Conservation (phyloP, 1,140 invertebrate genomes). For the Phortica variegata region DNA sequence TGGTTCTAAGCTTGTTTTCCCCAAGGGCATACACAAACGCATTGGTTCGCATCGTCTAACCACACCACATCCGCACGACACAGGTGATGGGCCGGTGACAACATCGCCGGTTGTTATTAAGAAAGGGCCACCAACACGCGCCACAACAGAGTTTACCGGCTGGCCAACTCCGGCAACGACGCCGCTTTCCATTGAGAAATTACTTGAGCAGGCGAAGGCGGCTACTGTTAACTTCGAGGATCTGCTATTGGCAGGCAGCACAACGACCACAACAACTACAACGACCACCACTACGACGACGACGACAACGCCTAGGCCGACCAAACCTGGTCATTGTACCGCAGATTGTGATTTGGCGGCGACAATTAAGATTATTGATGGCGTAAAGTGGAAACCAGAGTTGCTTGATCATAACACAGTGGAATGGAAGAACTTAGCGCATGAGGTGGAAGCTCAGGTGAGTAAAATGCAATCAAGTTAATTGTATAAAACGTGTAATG, state of each 20-base stretch:
- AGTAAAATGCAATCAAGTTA: no score
- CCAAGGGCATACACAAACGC: constrained; percentile 73
- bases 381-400: constrained; percentile 81
- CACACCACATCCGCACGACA: constrained; percentile 57
- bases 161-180: constrained; percentile 84
- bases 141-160: constrained; percentile 83
- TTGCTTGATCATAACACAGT: constrained; percentile 80
- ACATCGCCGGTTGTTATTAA: constrained; percentile 68
- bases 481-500: not conserved
- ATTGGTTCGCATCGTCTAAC: constrained; percentile 64
- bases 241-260: constrained; percentile 47
- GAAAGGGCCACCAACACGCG: constrained; percentile 80
- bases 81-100: constrained; percentile 29
- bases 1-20: constrained; percentile 73
- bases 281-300: constrained; percentile 78
- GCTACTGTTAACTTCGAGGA: constrained; percentile 59
- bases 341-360: constrained; percentile 79
- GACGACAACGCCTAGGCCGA: constrained; percentile 69
- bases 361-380: constrained; percentile 78
- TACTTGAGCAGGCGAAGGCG: constrained; percentile 70
- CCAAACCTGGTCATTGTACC: constrained; percentile 77
- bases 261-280: constrained; percentile 63
- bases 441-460: constrained; percentile 77
- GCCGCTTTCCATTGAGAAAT: constrained; percentile 78
- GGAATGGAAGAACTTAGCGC: constrained; percentile 80